Base-by-base conservation (phyloP, 2,113 vertebrate species). In the Dromaius novaehollandiae region DNA sequence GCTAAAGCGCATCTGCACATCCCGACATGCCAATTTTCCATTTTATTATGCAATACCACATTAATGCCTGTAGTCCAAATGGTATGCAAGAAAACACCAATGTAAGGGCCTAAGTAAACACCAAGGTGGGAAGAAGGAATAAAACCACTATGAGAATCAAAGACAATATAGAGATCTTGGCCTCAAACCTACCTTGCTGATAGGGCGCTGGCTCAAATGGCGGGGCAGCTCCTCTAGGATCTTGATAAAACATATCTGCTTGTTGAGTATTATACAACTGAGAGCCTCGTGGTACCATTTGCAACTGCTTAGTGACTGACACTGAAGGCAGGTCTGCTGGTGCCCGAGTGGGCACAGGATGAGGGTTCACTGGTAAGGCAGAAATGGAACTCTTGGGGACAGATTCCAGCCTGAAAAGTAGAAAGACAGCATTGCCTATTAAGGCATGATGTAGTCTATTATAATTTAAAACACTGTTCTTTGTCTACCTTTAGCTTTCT, bases 161-260 rank as follows among this genome's bases (percentile, higher is more conserved):
- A 26, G 34, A 75, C 9, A 11, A 61, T n/a, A 82, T 2, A 22
- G 9, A 73, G 63, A 84, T 30, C 11, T 44, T 46, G 7, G 30
- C 42, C 34, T 60, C 60, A 70, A 40, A 26, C 61, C 94, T 96
- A 99, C 99, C 99, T 98, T 99, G 95, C 32, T 98, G 97, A 95
- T 99, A 99, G 34, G 99, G 98, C 3, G 98, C 95, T 88, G 98
- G 96, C n/a, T 99, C 99, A 97, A 99, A 99, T 1, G 99, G 98
- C 46, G 99, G 98, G 28, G 98, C 99, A 82, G 98, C 97, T 42
- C 98, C 98, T 74, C 99, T 98, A 68, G 98, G 95, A 63, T 99
- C 99, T 7, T 97, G 98, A 84, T 99, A 99, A 96, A 99, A 99
- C 77, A 99, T 98, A 86, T 99, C 99, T 44, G 98, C 87, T 83